These are phyloP conservation scores for Cremastinae sp. DNA, from an alignment of 2,888 invertebrate species.

Conservation along the genomic window DNA sequence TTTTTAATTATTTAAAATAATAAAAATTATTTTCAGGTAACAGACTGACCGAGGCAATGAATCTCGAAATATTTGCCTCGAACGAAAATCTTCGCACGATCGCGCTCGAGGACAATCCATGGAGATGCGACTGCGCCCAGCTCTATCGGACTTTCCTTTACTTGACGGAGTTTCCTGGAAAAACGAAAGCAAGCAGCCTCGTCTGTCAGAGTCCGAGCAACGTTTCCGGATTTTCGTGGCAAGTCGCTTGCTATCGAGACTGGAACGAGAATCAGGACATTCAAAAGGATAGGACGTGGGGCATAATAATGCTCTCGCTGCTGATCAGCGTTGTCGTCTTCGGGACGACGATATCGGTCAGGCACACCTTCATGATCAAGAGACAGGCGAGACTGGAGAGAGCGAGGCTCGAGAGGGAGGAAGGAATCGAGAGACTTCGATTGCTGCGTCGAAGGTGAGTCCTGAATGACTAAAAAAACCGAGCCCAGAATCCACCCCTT, in stretches of 20 bases:
- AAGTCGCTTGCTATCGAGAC: conserved; percentile 84
- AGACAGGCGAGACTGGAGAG: conserved; percentile 81
- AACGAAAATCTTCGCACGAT: conserved; percentile 83
- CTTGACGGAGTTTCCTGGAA: conserved; percentile 83
- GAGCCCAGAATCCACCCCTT: conserved; percentile 82
- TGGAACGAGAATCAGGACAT: conserved; percentile 81
- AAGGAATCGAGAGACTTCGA: conserved; percentile 82
- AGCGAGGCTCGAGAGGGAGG: conserved; percentile 81
- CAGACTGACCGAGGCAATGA: conserved; percentile 85
- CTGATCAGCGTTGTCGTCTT: conserved; percentile 81
- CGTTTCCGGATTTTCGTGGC: conserved; percentile 86
- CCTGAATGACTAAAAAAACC: conserved; percentile 21
- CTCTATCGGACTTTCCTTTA: conserved; percentile 85
- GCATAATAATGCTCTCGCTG: conserved; percentile 70
- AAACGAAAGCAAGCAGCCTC: conserved; percentile 81
- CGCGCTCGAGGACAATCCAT: conserved; percentile 87
- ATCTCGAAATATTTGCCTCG: conserved; percentile 82
- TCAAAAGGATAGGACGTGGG: conserved; percentile 68
- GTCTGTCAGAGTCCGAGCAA: conserved; percentile 85
- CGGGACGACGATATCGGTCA: conserved; percentile 82
- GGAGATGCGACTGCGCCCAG: conserved; percentile 87
- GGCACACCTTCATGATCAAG: conserved; percentile 82
- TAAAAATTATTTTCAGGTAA: conserved; percentile 81
- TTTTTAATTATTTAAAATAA: not conserved
- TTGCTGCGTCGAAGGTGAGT: conserved; percentile 80